These are phyloP conservation scores for Proisotoma minuta DNA, from an alignment of 2,888 invertebrate species.

Conservation along the genomic window DNA sequence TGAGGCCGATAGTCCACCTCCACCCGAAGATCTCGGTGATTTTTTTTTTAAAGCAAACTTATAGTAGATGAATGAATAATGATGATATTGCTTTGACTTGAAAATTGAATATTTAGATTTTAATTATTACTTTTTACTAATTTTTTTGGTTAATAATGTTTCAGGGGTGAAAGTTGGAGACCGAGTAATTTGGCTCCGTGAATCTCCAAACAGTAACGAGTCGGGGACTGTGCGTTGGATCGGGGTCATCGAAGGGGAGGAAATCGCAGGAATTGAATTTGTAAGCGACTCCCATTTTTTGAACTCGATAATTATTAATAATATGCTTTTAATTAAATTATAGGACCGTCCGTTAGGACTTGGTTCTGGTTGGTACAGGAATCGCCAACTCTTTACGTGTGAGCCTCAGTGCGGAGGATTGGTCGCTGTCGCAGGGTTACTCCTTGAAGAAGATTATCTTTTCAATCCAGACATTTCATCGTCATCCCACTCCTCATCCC, in stretches of 20 bases:
- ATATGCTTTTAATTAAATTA: constrained; percentile 51
- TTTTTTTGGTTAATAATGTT: constrained; percentile 6
- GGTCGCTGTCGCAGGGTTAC: constrained; percentile 46
- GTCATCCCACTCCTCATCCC: constrained; percentile 20
- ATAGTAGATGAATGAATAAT: too few relatives aligned
- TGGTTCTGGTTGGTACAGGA: constrained; percentile 56
- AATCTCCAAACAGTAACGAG: constrained; percentile 45
- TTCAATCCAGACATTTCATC: constrained; percentile 30
- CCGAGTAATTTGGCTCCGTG: constrained; percentile 54
- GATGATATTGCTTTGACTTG: too few relatives aligned
- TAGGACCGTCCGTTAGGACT: constrained; percentile 56
- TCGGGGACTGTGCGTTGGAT: constrained; percentile 39
- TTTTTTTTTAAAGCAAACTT: too few relatives aligned
- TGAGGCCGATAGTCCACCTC: not conserved
- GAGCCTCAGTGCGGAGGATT: constrained; percentile 42
- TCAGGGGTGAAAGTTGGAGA: constrained; percentile 50
- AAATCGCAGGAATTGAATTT: constrained; percentile 45
- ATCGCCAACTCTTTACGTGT: constrained; percentile 52
- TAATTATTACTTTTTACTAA: not conserved
- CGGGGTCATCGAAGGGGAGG: constrained; percentile 42
- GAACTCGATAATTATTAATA: not conserved
- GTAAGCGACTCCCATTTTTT: constrained; percentile 26
- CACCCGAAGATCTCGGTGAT: constrained; percentile 8
- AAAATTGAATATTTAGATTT: not conserved
- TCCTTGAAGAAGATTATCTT: constrained; percentile 43